Evolutionary conservation across 2,797 vertebrate genomes (phyloP).

Genomic region (Moxostoma hubbsi): DNA sequence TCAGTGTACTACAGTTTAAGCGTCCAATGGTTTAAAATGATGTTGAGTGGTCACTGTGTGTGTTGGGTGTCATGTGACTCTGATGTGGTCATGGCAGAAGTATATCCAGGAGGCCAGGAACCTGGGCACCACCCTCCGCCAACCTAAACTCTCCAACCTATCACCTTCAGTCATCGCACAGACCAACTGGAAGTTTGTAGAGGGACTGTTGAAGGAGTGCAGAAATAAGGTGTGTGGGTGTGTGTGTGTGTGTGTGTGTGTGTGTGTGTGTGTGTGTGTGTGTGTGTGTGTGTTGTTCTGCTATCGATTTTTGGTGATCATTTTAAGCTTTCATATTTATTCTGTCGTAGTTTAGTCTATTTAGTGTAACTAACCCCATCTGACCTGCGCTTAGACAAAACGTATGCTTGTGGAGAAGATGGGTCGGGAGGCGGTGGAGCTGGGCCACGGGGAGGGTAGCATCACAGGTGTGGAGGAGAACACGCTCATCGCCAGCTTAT

Average conservation of each 20-base stretch:
- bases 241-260: constrained; percentile 33
- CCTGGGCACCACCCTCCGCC: constrained; percentile 93
- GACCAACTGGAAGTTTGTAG: constrained; percentile 99
- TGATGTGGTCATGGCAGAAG: constrained; percentile 78
- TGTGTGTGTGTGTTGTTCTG: constrained; percentile 16
- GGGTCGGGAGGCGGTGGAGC: constrained; percentile 96
- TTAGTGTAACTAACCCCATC: background rate
- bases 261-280: constrained; percentile 68
- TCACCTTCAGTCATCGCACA: constrained; percentile 98
- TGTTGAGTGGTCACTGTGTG: background rate
- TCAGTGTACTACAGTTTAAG: background rate
- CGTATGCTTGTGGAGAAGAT: constrained; percentile 99
- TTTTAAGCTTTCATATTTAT: too few species aligned
- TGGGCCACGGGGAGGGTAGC: constrained; percentile 97
- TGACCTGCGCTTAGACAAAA: constrained; percentile 83
- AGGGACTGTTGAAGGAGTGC: constrained; percentile 95
- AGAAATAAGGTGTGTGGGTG: constrained; percentile 88
- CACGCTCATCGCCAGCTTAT: constrained; percentile 96
- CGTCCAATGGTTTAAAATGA: too few species aligned
- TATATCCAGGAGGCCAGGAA: constrained; percentile 98
- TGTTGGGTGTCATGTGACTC: constrained; percentile 25
- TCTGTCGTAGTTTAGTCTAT: too few species aligned
- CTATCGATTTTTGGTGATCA: background rate
- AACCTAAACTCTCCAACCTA: constrained; percentile 97
- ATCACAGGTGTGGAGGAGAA: constrained; percentile 99